Conservation (phyloP, 2,888 invertebrate genomes). For the Pyrocoelia pectoralis region DNA sequence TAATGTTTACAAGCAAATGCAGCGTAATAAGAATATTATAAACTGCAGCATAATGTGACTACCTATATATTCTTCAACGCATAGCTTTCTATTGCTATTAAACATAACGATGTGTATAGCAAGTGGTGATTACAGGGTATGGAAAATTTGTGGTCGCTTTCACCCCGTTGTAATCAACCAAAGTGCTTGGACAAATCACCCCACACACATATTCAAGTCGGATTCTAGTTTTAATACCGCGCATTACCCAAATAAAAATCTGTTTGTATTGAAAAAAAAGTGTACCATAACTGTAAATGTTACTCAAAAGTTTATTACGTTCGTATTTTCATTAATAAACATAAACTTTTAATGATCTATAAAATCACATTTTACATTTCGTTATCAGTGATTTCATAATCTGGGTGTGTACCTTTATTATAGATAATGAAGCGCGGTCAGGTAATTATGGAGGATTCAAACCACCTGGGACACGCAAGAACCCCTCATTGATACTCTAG, state of each 20-base stretch:
- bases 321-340: not conserved
- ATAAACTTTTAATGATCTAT: conserved; percentile 26
- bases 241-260: conserved; percentile 2
- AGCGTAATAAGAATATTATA: not conserved
- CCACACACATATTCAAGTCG: conserved; percentile 23
- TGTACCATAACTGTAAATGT: not conserved
- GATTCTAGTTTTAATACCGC: conserved; percentile 12
- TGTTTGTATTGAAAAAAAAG: not conserved
- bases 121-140: conserved; percentile 29
- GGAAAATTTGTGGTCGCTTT: conserved; percentile 17
- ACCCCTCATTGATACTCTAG: conserved; percentile 9
- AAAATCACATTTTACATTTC: conserved; percentile 21
- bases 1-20: no score
- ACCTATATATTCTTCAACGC: conserved; percentile 13
- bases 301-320: not conserved
- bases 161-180: conserved; percentile 34
- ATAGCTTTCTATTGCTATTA: conserved; percentile 16
- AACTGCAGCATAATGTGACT: not conserved
- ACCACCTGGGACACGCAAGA: conserved; percentile 36
- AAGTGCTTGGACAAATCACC: conserved; percentile 36
- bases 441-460: conserved; percentile 35
- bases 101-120: conserved; percentile 16
- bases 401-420: conserved; percentile 33
- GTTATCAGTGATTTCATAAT: conserved; percentile 36
- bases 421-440: conserved; percentile 36